Conservation (phyloP, 2,113 vertebrate genomes). For the Nematolebias whitei region DNA sequence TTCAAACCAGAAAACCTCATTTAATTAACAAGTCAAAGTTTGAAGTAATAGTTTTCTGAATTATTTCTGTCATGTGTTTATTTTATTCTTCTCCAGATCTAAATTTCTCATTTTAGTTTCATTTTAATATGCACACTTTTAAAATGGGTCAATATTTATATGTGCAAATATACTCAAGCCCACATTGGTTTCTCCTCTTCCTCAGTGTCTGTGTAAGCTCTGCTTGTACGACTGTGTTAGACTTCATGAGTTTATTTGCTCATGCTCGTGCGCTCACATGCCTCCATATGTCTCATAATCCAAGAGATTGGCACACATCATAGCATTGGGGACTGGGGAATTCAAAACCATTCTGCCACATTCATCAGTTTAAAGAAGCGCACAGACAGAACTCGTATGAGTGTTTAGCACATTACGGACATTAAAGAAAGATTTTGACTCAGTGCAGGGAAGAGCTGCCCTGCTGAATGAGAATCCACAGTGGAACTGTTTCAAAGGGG, state of each 20-base stretch:
- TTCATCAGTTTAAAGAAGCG: conserved; percentile 59
- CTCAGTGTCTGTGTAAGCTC: neutral
- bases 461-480: conserved; percentile 59
- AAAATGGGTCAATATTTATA: conserved; percentile 26
- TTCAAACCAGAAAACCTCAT: no score
- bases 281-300: conserved; percentile 70
- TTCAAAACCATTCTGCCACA: conserved; percentile 56
- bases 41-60: conserved; percentile 60
- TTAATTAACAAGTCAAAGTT: no score
- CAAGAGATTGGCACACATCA: conserved; percentile 67
- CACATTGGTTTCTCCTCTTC: conserved; percentile 19
- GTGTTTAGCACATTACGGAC: conserved; percentile 65
- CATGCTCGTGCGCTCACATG: conserved; percentile 49
- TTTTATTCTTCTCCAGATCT: conserved; percentile 46
- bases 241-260: conserved; percentile 48
- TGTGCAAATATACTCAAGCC: neutral
- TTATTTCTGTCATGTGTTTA: conserved; percentile 34
- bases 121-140: conserved; percentile 29
- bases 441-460: conserved; percentile 49
- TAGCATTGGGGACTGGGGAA: conserved; percentile 52
- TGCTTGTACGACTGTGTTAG: conserved; percentile 22
- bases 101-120: conserved; percentile 26
- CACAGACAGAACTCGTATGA: conserved; percentile 48
- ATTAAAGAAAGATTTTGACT: conserved; percentile 68
- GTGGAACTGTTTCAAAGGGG: conserved; percentile 63